Evolutionary conservation across 2,888 invertebrate genomes (phyloP).

Genomic region (Eledone cirrhosa): DNA sequence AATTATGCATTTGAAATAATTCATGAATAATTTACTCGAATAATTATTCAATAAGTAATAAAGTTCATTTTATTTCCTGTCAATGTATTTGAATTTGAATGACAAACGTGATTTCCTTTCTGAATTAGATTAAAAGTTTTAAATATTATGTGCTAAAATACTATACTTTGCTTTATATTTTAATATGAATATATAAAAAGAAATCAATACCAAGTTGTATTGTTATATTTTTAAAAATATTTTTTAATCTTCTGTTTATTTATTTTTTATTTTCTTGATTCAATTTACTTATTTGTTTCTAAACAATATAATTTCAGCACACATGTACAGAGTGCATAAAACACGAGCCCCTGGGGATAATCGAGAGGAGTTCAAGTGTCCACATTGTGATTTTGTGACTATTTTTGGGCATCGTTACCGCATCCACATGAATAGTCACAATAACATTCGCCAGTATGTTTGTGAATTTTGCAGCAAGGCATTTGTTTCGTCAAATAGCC

Average conservation of each 20-base stretch:
- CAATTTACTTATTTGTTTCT: not conserved
- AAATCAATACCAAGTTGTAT: not conserved
- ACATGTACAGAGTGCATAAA: slow-evolving; percentile 46
- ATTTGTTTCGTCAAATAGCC: slow-evolving; percentile 40
- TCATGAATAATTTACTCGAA: no score
- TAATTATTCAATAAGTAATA: no score
- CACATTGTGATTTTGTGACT: slow-evolving; percentile 42
- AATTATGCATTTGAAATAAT: no score
- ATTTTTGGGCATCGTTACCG: slow-evolving; percentile 42
- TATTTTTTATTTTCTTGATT: no score
- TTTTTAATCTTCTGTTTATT: not conserved
- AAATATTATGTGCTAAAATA: no score
- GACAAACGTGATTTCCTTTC: no score
- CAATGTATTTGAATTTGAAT: no score
- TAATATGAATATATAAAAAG: no score
- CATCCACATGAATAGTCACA: slow-evolving; percentile 46
- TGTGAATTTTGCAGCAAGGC: slow-evolving; percentile 43
- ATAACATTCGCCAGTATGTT: slow-evolving; percentile 40
- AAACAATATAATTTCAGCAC: slow-evolving; percentile 38
- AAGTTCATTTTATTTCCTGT: no score
- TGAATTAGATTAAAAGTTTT: no score
- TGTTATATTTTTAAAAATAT: not conserved
- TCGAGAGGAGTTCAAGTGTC: slow-evolving; percentile 39
- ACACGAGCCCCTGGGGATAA: slow-evolving; percentile 39
- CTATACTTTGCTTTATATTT: no score